These are phyloP conservation scores for Boleophthalmus pectinirostris DNA, from an alignment of 2,113 vertebrate species.

Conservation along the genomic window DNA sequence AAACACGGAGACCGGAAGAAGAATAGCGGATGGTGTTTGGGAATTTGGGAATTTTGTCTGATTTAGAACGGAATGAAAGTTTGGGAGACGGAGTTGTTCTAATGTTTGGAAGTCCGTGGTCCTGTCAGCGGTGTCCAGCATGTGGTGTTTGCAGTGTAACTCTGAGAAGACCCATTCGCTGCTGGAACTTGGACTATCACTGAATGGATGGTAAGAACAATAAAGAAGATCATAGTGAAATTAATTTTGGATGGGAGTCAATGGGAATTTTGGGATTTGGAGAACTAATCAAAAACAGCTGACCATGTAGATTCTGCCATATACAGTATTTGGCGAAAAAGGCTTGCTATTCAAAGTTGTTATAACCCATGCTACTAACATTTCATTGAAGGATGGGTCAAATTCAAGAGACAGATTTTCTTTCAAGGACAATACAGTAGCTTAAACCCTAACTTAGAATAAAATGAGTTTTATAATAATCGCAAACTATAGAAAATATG, in stretches of 20 bases:
- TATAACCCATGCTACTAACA: not conserved
- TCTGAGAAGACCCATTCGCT: constrained; percentile 94
- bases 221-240: constrained; percentile 18
- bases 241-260: constrained; percentile 30
- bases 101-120: constrained; percentile 50
- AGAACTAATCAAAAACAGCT: not conserved
- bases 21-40: constrained; percentile 26
- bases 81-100: constrained; percentile 40
- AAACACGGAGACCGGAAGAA: constrained; percentile 42
- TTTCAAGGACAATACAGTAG: too few relatives aligned
- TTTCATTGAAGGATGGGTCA: not conserved
- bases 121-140: constrained; percentile 66
- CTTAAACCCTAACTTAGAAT: not conserved
- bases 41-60: constrained; percentile 17
- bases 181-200: constrained; percentile 91
- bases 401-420: not conserved
- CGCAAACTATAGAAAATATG: not conserved
- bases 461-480: not conserved
- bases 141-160: constrained; percentile 97
- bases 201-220: constrained; percentile 86
- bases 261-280: not conserved
- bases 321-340: not conserved
- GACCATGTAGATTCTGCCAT: not conserved
- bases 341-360: not conserved
- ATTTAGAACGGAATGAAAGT: constrained; percentile 30